Evolutionary conservation across 2,888 invertebrate genomes (phyloP).

Genomic region (Caenorhabditis panamensis): DNA sequence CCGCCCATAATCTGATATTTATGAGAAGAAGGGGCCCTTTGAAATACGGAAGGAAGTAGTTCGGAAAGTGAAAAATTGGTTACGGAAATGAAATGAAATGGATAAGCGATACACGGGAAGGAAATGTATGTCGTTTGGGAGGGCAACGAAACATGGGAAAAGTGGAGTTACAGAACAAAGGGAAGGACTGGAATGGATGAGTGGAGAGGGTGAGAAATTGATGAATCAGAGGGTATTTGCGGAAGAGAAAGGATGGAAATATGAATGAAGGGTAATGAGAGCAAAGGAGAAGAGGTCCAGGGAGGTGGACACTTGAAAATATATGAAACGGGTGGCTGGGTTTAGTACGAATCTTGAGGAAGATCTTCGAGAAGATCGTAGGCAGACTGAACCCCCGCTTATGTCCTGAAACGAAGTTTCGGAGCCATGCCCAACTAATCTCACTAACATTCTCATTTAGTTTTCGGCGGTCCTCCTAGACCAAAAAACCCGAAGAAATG

Average conservation of each 20-base stretch:
- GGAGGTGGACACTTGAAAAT: too few relatives aligned
- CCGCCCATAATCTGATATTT: constrained; percentile 49
- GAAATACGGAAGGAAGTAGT: constrained; percentile 20
- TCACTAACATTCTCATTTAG: neutral
- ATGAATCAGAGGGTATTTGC: too few relatives aligned
- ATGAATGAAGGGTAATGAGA: too few relatives aligned
- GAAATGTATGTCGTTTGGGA: neutral
- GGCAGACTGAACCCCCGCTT: too few relatives aligned
- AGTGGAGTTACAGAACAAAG: too few relatives aligned
- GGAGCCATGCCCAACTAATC: neutral
- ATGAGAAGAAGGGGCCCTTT: constrained; percentile 31
- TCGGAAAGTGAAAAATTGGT: constrained; percentile 20
- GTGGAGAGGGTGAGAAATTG: too few relatives aligned
- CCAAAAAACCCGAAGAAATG: neutral
- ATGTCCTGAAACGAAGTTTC: neutral
- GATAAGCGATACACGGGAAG: neutral
- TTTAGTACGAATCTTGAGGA: too few relatives aligned
- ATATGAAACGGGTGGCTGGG: neutral
- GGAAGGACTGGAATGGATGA: too few relatives aligned
- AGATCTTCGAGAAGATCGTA: too few relatives aligned
- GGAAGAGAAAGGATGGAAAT: too few relatives aligned
- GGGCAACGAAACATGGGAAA: neutral
- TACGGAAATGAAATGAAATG: neutral
- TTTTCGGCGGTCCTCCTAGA: neutral
- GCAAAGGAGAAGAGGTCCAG: too few relatives aligned